phyloP scores from a whole-genome alignment of 30 jellyfish, hydroid and myxozoan genomes.

The Calvadosia cruxmelitensis region DNA sequence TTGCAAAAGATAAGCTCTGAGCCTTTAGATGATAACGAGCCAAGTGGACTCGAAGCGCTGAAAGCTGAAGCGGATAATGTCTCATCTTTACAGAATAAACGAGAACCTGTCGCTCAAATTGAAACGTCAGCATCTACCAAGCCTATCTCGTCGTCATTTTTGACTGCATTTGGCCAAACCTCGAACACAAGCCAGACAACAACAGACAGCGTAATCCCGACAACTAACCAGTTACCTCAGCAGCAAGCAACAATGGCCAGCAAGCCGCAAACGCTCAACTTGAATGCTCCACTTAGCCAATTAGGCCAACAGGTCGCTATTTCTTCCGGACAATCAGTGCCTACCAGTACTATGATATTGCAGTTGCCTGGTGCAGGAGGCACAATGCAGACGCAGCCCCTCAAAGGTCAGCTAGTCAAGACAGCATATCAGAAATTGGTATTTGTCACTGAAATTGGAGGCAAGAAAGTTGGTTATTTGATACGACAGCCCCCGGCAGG shows the following conservation, averaged over 20 bases:
- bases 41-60: neutral
- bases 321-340: neutral
- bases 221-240: too few species aligned
- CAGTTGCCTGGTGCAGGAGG: neutral
- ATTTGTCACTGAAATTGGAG: constrained; percentile 95
- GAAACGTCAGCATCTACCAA: neutral
- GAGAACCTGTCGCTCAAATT: neutral
- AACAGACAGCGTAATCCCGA: neutral
- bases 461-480: constrained; percentile 84
- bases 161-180: neutral
- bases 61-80: neutral
- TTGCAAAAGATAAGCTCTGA: neutral
- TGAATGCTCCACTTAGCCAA: neutral
- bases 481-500: constrained; percentile 52
- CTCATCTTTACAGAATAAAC: neutral
- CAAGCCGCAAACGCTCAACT: neutral
- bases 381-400: constrained; percentile 4
- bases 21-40: neutral
- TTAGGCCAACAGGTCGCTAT: neutral
- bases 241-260: neutral
- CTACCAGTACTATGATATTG: too few species aligned
- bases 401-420: constrained; percentile 78
- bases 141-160: neutral
- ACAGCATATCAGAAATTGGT: constrained; percentile 84
- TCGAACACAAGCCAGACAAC: neutral